phyloP scores from a whole-genome alignment of 2,113 vertebrate genomes.

The Pholis gunnellus region DNA sequence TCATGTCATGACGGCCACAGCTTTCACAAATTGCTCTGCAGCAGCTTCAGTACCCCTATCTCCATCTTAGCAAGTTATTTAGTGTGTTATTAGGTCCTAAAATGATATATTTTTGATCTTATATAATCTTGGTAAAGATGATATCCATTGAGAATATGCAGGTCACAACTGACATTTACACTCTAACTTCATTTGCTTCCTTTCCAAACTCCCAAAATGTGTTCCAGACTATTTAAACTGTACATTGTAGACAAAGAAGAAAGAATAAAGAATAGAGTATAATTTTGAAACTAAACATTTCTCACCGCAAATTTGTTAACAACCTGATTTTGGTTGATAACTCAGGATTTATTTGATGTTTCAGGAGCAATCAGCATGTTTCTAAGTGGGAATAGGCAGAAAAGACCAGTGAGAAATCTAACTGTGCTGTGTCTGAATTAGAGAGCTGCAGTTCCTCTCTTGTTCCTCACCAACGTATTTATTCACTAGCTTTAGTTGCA shows the following conservation, averaged over 20 bases:
- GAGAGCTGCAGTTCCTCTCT: too few species aligned
- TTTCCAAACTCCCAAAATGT: neutral
- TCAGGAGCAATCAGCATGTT: too few species aligned
- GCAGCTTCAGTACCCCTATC: neutral
- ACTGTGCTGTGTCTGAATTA: too few species aligned
- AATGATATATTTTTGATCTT: too few species aligned
- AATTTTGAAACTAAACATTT: too few species aligned
- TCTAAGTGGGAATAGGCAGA: too few species aligned
- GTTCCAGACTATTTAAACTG: neutral
- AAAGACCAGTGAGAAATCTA: too few species aligned
- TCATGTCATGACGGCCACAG: conserved; percentile 2
- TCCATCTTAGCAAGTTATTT: neutral
- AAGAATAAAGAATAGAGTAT: too few species aligned
- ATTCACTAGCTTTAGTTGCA: neutral
- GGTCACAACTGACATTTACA: neutral
- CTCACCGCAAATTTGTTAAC: too few species aligned
- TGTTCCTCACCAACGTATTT: neutral
- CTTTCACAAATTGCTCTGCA: conserved; percentile 28
- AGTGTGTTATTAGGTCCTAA: neutral
- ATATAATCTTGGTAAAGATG: neutral
- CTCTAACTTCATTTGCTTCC: neutral
- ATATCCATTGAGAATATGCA: neutral
- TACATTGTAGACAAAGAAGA: neutral
- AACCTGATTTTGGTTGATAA: too few species aligned
- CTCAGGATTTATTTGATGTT: too few species aligned